Evolutionary conservation across 2,888 invertebrate species (phyloP).

Genomic region (Noctua janthe): DNA sequence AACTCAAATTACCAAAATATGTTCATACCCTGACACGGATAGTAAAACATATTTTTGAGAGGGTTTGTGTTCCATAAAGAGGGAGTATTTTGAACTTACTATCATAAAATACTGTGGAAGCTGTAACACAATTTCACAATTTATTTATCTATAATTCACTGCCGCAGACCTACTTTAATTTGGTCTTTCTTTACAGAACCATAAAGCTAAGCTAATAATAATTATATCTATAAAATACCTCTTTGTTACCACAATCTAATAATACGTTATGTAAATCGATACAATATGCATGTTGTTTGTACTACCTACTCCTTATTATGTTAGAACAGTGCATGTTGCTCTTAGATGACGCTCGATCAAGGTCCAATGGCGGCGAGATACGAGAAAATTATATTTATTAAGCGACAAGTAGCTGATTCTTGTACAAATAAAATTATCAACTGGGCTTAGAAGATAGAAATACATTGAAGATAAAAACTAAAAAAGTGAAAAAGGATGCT

Average conservation of each 20-base stretch:
- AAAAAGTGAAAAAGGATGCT: conserved; percentile 8
- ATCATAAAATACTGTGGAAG: not conserved
- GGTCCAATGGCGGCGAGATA: conserved; percentile 60
- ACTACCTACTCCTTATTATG: conserved; percentile 27
- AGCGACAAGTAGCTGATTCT: conserved; percentile 39
- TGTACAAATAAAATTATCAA: conserved; percentile 50
- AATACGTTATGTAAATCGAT: conserved; percentile 61
- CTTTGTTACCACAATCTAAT: conserved; percentile 35
- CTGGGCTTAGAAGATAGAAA: conserved; percentile 28
- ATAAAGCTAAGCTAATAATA: not conserved
- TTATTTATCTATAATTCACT: not conserved
- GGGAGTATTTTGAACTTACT: not conserved
- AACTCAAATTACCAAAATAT: not conserved
- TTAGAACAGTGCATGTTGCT: conserved; percentile 49
- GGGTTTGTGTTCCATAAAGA: not conserved
- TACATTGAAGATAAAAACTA: conserved; percentile 30
- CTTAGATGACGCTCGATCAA: conserved; percentile 72
- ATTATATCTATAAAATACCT: not conserved
- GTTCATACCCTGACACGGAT: not conserved
- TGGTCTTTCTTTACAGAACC: not conserved
- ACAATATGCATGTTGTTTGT: conserved; percentile 33
- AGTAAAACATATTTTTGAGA: not conserved
- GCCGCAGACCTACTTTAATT: not conserved
- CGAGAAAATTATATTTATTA: conserved; percentile 40
- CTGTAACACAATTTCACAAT: not conserved